Percentiles rank a stretch among this genome's conserved stretches.
These are phyloP conservation scores for Columba guinea DNA, from an alignment of 2,797 vertebrate species.

Conservation along the genomic window DNA sequence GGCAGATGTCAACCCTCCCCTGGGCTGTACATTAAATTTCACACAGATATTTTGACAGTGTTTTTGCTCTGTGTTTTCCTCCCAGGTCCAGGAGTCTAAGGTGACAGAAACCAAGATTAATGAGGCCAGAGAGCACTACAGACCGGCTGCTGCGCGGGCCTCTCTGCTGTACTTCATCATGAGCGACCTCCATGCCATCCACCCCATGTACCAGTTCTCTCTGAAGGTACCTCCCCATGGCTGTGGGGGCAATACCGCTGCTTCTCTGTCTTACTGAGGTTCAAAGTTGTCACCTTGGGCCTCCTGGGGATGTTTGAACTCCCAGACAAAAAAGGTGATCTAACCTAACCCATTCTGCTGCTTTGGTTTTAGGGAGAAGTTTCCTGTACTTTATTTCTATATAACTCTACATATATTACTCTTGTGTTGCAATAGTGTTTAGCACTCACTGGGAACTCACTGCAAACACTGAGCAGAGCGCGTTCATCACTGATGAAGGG, in stretches of 20 bases:
- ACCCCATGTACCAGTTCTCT: conserved; percentile 99
- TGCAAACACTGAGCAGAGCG: rapidly evolving
- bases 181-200: conserved; percentile 91
- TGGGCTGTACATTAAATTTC: neutral
- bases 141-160: conserved; percentile 84
- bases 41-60: neutral
- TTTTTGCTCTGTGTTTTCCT: neutral
- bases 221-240: conserved; percentile 83
- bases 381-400: neutral
- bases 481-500: neutral
- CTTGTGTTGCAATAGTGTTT: neutral
- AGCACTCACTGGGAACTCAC: no score
- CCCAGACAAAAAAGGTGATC: neutral
- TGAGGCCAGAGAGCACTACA: conserved; percentile 91
- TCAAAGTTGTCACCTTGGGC: neutral
- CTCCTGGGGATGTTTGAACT: neutral
- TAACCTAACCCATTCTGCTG: neutral
- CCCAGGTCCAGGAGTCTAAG: conserved; percentile 90
- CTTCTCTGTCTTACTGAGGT: neutral
- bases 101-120: conserved; percentile 92
- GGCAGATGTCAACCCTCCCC: neutral
- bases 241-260: rapidly evolving
- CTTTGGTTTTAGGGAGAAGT: neutral
- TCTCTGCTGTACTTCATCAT: conserved; percentile 96
- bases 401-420: neutral